Evolutionary conservation across 2,113 vertebrate genomes (phyloP).

Genomic region (Salminus brasiliensis): DNA sequence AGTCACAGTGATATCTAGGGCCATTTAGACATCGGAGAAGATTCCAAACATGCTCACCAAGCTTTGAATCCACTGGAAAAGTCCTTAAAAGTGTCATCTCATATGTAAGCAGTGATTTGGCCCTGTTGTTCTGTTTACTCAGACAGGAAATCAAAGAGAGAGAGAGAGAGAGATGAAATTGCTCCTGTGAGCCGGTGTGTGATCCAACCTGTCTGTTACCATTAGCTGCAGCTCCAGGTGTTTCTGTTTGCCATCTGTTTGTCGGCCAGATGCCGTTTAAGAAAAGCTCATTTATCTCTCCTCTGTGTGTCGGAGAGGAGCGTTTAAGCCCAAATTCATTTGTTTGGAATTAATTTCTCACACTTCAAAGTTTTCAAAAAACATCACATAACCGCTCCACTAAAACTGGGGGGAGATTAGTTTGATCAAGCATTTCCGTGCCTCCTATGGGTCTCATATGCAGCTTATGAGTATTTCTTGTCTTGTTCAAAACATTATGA

Average conservation of each 20-base stretch:
- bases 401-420: not conserved
- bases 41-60: not conserved
- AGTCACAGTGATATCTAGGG: not conserved
- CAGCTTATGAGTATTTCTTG: not conserved
- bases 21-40: not conserved
- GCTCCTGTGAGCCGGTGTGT: constrained; percentile 24
- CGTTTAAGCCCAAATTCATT: not conserved
- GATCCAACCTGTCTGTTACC: constrained; percentile 43
- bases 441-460: not conserved
- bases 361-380: not conserved
- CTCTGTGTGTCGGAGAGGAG: not conserved
- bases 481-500: not conserved
- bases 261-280: constrained; percentile 34
- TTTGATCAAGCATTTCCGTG: constrained; percentile 1
- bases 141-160: constrained; percentile 1
- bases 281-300: constrained; percentile 26
- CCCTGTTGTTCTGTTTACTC: constrained; percentile 6
- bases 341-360: not conserved
- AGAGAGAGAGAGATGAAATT: constrained; percentile 2
- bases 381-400: not conserved
- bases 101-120: not conserved
- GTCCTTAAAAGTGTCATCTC: not conserved
- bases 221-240: constrained; percentile 48
- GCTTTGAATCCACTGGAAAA: not conserved
- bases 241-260: constrained; percentile 42